Evolutionary conservation across 2,113 vertebrate species (phyloP).

Genomic region (Microcebus lehilahytsara): DNA sequence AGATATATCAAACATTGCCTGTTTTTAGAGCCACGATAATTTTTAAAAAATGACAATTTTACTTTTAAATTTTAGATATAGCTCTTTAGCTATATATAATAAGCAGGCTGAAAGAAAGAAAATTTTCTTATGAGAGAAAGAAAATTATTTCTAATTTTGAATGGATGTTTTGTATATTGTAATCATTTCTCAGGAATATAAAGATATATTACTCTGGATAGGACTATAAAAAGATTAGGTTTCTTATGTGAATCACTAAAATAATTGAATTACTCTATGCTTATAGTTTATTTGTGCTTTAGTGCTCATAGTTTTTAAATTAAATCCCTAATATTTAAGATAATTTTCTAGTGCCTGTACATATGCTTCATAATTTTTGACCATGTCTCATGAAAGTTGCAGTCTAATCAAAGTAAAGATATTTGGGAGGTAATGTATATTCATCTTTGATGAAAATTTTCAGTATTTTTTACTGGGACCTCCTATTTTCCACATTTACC

Average conservation of each 20-base stretch:
- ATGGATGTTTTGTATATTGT: background rate
- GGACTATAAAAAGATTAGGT: background rate
- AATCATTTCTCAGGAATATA: background rate
- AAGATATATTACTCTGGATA: background rate
- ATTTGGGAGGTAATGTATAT: background rate
- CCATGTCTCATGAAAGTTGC: conserved; percentile 38
- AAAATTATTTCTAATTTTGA: conserved; percentile 22
- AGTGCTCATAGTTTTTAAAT: conserved; percentile 43
- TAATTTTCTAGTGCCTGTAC: background rate
- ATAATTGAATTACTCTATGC: background rate
- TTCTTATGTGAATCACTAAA: conserved; percentile 21
- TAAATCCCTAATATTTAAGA: conserved; percentile 37
- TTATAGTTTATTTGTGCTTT: background rate
- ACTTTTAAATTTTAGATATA: background rate
- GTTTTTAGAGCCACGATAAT: background rate
- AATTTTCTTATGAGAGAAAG: background rate
- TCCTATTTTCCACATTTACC: conserved; percentile 43
- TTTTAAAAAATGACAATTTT: background rate
- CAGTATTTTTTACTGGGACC: conserved; percentile 17
- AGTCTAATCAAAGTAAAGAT: conserved; percentile 61
- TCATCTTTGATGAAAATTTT: conserved; percentile 53
- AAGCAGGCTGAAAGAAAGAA: background rate
- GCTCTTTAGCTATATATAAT: background rate
- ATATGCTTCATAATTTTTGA: conserved; percentile 45
- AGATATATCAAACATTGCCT: background rate